phyloP scores from a whole-genome alignment of 2,888 invertebrate genomes.

The Metacarcinus magister region DNA sequence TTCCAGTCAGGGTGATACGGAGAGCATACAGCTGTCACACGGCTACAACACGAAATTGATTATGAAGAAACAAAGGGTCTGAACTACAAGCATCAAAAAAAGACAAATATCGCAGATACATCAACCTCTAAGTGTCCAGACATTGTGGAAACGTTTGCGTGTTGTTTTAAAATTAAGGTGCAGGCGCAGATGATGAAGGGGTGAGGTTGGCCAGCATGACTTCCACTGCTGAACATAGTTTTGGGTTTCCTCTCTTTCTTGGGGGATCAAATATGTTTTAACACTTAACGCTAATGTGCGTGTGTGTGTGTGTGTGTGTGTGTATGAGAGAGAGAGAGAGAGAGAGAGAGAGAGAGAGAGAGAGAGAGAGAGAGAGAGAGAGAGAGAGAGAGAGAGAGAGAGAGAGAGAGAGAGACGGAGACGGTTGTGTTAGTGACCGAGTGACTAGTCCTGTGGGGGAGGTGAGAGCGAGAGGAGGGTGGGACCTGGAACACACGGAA shows the following conservation, averaged over 20 bases:
- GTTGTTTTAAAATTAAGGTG: background rate
- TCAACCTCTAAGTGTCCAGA: background rate
- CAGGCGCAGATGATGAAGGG: background rate
- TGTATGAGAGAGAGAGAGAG: constrained; percentile 14
- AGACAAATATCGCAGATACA: background rate
- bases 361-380: constrained; percentile 53
- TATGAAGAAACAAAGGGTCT: constrained; percentile 36
- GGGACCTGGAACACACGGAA: background rate
- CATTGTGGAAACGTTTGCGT: background rate
- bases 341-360: background rate
- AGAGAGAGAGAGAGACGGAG: background rate
- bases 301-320: constrained; percentile 61
- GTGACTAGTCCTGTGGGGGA: constrained; percentile 62
- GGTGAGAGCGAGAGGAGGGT: background rate
- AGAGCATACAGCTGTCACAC: background rate
- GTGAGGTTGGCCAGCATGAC: background rate
- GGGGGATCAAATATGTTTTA: background rate
- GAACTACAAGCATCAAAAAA: background rate
- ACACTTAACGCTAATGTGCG: background rate
- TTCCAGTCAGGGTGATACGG: background rate
- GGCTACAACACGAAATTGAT: background rate
- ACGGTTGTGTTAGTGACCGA: constrained; percentile 72
- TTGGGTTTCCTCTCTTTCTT: background rate
- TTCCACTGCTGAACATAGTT: background rate
- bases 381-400: background rate